phyloP scores from a whole-genome alignment of 2,797 vertebrate species.

The Poecilia velifera region DNA sequence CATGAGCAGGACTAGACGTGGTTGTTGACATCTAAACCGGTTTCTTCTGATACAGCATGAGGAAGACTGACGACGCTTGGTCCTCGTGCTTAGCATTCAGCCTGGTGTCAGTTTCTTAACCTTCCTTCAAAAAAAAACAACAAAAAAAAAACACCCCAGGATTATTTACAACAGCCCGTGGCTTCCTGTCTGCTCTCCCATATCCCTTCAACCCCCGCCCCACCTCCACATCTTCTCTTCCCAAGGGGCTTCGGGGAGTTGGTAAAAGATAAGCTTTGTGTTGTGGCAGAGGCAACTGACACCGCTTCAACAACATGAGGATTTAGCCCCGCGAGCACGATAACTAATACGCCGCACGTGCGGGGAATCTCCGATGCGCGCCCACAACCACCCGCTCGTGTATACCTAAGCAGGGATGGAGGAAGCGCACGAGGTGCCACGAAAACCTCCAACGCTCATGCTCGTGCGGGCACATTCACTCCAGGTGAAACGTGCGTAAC shows the following conservation, averaged over 20 bases:
- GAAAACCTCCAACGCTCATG: slow-evolving; percentile 12
- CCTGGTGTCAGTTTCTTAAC: slow-evolving; percentile 52
- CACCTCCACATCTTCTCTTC: slow-evolving; percentile 37
- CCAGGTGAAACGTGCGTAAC: slow-evolving; percentile 34
- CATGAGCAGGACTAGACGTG: slow-evolving; percentile 1
- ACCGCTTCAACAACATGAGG: slow-evolving; percentile 72
- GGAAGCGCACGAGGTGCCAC: slow-evolving; percentile 11
- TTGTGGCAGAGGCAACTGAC: slow-evolving; percentile 66
- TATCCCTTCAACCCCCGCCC: slow-evolving; percentile 37
- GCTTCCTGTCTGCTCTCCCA: slow-evolving; percentile 52
- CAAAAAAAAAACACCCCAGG: slow-evolving; percentile 17
- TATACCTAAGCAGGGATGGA: slow-evolving; percentile 38
- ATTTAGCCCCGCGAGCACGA: slow-evolving; percentile 68
- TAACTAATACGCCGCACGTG: slow-evolving; percentile 66
- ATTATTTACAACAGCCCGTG: slow-evolving; percentile 70
- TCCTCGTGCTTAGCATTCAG: slow-evolving; percentile 65
- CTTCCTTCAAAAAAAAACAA: slow-evolving; percentile 45
- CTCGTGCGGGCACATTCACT: slow-evolving; percentile 27
- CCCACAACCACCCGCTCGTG: slow-evolving; percentile 49
- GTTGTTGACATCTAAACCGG: slow-evolving; percentile 26
- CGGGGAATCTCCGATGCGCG: slow-evolving; percentile 56
- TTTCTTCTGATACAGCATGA: slow-evolving; percentile 19
- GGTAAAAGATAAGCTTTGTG: slow-evolving; percentile 75
- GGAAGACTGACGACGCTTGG: slow-evolving; percentile 21
- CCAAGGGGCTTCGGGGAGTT: slow-evolving; percentile 47